Evolutionary conservation across 2,888 invertebrate species (phyloP).

Genomic region (Galerucella calmariensis): DNA sequence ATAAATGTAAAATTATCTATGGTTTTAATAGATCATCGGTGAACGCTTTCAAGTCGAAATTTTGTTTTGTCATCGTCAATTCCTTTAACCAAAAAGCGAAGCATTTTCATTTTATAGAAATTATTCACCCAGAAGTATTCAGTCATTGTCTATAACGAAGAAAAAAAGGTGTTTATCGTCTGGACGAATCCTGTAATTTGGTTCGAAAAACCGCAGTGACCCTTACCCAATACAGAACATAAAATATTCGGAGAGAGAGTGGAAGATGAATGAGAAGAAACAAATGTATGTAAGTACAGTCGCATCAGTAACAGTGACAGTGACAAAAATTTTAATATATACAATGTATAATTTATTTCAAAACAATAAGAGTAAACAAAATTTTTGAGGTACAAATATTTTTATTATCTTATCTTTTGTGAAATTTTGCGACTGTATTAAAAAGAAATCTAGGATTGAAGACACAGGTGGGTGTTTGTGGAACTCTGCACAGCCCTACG

Average conservation of each 20-base stretch:
- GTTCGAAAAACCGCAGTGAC: conserved; percentile 50
- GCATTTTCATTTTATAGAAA: conserved; percentile 47
- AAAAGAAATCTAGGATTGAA: too few species aligned
- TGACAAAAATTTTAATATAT: not conserved
- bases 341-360: too few species aligned
- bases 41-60: not conserved
- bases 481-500: too few species aligned
- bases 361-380: not conserved
- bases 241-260: conserved; percentile 34
- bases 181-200: conserved; percentile 51
- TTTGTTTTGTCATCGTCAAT: conserved; percentile 23
- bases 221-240: conserved; percentile 42
- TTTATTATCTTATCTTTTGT: too few species aligned
- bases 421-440: too few species aligned
- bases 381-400: too few species aligned
- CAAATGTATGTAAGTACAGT: not conserved
- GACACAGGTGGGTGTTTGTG: too few species aligned
- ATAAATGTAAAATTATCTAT: not conserved
- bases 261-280: conserved; percentile 1
- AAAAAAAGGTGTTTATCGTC: conserved; percentile 43
- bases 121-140: conserved; percentile 50
- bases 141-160: conserved; percentile 55
- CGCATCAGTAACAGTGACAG: not conserved
- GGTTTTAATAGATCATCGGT: conserved; percentile 4
- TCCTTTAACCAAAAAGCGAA: not conserved